Evolutionary conservation across 2,113 vertebrate species (phyloP).

Genomic region (Terrapene triunguis): DNA sequence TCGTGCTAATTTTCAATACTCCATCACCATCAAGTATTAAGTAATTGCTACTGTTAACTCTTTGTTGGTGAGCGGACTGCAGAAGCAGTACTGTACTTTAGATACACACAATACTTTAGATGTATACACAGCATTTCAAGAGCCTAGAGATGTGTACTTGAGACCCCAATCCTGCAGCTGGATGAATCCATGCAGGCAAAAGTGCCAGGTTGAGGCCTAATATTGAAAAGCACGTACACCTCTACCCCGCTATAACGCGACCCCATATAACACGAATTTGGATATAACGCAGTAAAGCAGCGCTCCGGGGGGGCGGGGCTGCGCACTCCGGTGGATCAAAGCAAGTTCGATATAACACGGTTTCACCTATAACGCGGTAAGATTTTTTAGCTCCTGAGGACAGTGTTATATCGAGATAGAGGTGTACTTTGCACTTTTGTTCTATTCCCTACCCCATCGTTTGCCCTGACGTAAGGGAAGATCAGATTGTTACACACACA

Average conservation of each 20-base stretch:
- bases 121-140: neutral
- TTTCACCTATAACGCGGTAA: too few species aligned
- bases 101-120: neutral
- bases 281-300: too few species aligned
- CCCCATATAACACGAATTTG: too few species aligned
- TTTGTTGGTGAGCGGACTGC: neutral
- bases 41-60: slow-evolving; percentile 53
- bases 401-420: too few species aligned
- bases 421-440: neutral
- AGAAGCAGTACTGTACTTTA: neutral
- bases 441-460: fast-evolving
- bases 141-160: fast-evolving
- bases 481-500: fast-evolving
- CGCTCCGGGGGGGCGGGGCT: too few species aligned
- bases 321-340: too few species aligned
- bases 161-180: fast-evolving
- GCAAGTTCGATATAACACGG: too few species aligned
- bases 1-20: slow-evolving; percentile 48
- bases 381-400: too few species aligned
- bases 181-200: neutral
- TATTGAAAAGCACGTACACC: fast-evolving
- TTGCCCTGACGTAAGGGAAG: neutral
- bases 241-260: too few species aligned
- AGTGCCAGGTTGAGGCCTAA: fast-evolving
- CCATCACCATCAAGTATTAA: slow-evolving; percentile 30